Conservation (phyloP, 2,797 vertebrate species). For the Neoniphon sammara region DNA sequence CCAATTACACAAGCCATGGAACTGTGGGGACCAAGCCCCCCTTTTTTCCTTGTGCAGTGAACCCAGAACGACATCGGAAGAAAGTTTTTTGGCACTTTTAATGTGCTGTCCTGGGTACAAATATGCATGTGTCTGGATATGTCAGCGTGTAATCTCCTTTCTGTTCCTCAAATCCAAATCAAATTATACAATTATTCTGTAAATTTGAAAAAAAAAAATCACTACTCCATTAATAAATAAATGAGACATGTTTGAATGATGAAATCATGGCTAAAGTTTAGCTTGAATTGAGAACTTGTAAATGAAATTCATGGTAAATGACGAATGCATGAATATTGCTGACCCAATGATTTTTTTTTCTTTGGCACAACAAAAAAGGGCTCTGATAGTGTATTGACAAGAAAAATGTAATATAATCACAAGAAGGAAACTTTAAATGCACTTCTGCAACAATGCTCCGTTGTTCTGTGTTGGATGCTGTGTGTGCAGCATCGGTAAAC, state of each 20-base stretch:
- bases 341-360: background rate
- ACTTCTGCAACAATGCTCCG: slow-evolving; percentile 31
- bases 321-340: background rate
- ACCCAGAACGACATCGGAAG: slow-evolving; percentile 46
- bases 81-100: slow-evolving; percentile 31
- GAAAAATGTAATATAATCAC: slow-evolving; percentile 16
- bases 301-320: slow-evolving; percentile 1
- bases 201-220: slow-evolving; percentile 7
- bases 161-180: background rate
- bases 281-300: background rate
- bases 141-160: background rate
- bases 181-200: slow-evolving; percentile 10
- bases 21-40: slow-evolving; percentile 55
- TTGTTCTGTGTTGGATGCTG: slow-evolving; percentile 30
- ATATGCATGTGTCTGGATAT: slow-evolving; percentile 6
- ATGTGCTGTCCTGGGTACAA: slow-evolving; percentile 18
- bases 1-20: slow-evolving; percentile 65
- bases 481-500: slow-evolving; percentile 33
- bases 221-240: background rate
- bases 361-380: too few species aligned
- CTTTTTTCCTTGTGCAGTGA: slow-evolving; percentile 53
- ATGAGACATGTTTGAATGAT: background rate
- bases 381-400: background rate
- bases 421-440: slow-evolving; percentile 2
- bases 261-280: background rate